Base-by-base conservation (phyloP, 2,113 vertebrate genomes). In the Fregata magnificens region DNA sequence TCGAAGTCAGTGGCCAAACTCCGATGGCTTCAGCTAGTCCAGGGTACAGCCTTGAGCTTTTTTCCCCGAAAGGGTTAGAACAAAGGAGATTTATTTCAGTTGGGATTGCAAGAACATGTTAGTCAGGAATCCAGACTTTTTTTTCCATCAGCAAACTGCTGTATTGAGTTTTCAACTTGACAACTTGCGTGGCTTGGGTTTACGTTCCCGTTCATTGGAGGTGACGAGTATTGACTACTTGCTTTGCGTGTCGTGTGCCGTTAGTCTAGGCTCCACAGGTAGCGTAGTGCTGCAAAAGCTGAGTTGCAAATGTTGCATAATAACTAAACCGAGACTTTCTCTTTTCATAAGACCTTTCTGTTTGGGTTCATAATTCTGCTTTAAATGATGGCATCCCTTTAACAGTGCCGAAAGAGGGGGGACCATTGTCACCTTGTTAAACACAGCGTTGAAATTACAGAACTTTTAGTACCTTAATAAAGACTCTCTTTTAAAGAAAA, bases 211-310 rank as follows among this genome's bases (percentile, higher is more conserved):
- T 34, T 31, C 34, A 2, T 7, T 1, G 3, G 65, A 36, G 47
- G 40, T 9, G 86, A 16, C 2, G 1, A 28, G 40, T 0, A 0
- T 6, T 59, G 71, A 25, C 28, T 28, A 0, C 31, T 7, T 6
- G 15, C 7, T 3, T 6, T 34, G 31, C 16, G 36, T 8, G 0
- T 8, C 4, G 45, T 6, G 17, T 40, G 56, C 2, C 2, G 7
- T 29, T 20, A 6, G 22, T 13, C 38, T 24, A 6, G 34, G 6
- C 16, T 22, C 38, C 3, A 1, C 82, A 2, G 85, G 17, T 10
- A 3, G 3, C 22, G 0, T 4, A 6, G 50, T 11, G 66, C 73
- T 92, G 62, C 69, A 44, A 19, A 29, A 26, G 62, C 76, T 7
- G 45, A 40, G 42, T 5, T 42, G 62, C 82, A 49, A 2, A 12